Conservation (phyloP, 2,888 invertebrate genomes). For the Drosophila emarginata region DNA sequence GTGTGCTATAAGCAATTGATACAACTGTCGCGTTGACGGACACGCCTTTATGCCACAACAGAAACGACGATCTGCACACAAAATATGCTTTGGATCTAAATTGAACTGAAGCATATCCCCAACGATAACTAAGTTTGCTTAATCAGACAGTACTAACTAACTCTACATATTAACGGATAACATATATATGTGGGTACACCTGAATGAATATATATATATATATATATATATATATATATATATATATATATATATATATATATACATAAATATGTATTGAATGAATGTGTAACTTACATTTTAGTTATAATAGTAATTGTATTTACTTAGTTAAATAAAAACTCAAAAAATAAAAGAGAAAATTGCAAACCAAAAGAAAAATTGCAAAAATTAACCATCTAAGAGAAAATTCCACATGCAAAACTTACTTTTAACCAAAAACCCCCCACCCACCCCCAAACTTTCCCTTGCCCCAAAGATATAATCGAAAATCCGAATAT, state of each 20-base stretch:
- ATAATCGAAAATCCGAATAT: constrained; percentile 58
- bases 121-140: constrained; percentile 4
- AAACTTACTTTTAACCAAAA: neutral
- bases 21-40: neutral
- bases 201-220: constrained; percentile 34
- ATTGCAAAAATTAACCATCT: constrained; percentile 5
- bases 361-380: constrained; percentile 24
- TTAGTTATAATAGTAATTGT: constrained; percentile 42
- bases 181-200: constrained; percentile 15
- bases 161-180: constrained; percentile 7
- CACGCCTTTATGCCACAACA: too few species aligned
- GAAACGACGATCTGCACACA: neutral
- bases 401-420: neutral
- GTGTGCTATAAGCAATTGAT: neutral
- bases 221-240: constrained; percentile 49
- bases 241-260: constrained; percentile 32
- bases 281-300: constrained; percentile 67
- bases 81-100: neutral
- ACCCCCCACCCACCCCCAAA: neutral
- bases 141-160: constrained; percentile 1
- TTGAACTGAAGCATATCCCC: constrained; percentile 5
- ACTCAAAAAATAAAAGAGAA: constrained; percentile 11
- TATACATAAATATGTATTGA: constrained; percentile 39
- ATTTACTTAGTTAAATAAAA: constrained; percentile 42
- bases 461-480: constrained; percentile 21